Percentiles rank a stretch among this genome's conserved stretches.
Evolutionary conservation across 2,888 invertebrate genomes (phyloP).

Genomic region (Orchestes rusci): DNA sequence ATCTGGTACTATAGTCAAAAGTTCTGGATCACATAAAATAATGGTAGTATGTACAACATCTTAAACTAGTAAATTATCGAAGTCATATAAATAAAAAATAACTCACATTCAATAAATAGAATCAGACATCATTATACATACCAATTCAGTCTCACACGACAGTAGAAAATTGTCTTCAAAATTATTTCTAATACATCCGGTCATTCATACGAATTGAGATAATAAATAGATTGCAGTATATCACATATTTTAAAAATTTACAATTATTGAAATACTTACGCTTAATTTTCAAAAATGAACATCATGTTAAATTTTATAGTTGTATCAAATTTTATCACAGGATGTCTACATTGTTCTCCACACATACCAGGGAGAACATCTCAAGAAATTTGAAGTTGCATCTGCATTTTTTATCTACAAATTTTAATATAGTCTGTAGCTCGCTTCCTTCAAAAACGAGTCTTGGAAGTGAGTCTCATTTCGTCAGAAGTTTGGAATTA

Average conservation of each 20-base stretch:
- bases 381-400: conserved; percentile 4
- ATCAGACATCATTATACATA: conserved; percentile 1
- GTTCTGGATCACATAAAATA: conserved; percentile 11
- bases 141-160: background rate
- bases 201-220: no score
- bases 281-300: background rate
- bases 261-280: no score
- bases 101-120: conserved; percentile 1
- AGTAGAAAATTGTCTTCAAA: background rate
- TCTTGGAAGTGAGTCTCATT: background rate
- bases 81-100: conserved; percentile 1
- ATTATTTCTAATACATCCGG: no score
- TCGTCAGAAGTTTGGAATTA: conserved; percentile 15
- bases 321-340: conserved; percentile 1
- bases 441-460: background rate
- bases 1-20: conserved; percentile 15
- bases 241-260: no score
- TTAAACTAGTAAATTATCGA: background rate
- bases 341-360: background rate
- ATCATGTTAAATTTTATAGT: background rate
- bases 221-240: no score
- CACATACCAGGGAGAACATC: no score
- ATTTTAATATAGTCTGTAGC: conserved; percentile 12
- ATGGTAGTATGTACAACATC: background rate
- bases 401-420: conserved; percentile 5